These are phyloP conservation scores for Myrmecophaga tridactyla DNA, from an alignment of 2,113 vertebrate species.

Conservation along the genomic window DNA sequence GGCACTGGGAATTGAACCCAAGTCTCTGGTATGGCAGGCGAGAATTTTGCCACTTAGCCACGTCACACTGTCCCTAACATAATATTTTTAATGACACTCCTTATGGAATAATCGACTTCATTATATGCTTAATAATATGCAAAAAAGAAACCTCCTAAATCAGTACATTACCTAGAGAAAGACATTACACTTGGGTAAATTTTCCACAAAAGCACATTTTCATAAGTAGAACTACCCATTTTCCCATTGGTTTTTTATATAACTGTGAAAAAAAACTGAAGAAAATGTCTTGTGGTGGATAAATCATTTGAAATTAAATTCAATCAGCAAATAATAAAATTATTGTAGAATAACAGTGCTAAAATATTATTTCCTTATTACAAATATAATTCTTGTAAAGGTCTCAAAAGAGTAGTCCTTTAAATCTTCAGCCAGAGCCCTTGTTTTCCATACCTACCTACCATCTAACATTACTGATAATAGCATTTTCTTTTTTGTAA, in stretches of 20 bases:
- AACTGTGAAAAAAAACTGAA: neutral
- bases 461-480: neutral
- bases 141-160: neutral
- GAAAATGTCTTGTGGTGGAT: neutral
- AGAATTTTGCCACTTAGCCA: too few relatives aligned
- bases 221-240: neutral
- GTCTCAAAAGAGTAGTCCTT: neutral
- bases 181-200: neutral
- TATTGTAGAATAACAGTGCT: neutral
- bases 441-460: neutral
- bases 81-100: neutral
- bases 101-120: neutral
- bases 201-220: neutral
- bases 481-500: neutral
- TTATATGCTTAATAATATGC: neutral
- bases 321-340: neutral
- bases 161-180: neutral
- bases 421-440: neutral
- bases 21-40: too few relatives aligned
- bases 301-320: neutral
- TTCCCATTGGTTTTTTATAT: neutral
- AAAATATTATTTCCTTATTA: neutral
- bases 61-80: too few relatives aligned
- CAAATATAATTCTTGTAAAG: neutral
- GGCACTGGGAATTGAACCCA: too few relatives aligned